Evolutionary conservation across 2,113 vertebrate genomes (phyloP).

Genomic region (Hypocryptadius cinnamomeus): DNA sequence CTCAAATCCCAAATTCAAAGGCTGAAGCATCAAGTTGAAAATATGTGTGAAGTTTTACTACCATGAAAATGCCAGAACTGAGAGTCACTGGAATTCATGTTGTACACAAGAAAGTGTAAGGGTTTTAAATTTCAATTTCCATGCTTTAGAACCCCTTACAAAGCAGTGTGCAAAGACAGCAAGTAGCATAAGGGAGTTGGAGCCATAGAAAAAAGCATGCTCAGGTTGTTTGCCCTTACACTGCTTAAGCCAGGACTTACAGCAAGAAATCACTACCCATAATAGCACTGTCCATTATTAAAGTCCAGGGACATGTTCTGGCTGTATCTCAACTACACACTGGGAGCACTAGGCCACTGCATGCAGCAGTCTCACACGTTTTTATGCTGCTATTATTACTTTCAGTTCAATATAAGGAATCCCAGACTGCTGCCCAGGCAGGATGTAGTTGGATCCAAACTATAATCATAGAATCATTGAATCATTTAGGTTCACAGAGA

Average conservation of each 20-base stretch:
- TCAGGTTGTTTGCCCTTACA: constrained; percentile 17
- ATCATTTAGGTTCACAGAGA: background rate
- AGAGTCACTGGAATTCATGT: background rate
- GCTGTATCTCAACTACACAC: background rate
- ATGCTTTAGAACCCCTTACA: background rate
- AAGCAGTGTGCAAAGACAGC: constrained; percentile 19
- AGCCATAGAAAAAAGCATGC: constrained; percentile 16
- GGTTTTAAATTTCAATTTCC: constrained; percentile 1
- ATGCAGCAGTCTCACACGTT: background rate
- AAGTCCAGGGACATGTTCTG: constrained; percentile 18
- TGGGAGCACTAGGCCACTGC: background rate
- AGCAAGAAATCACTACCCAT: constrained; percentile 6
- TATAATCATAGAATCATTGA: background rate
- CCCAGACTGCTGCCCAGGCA: background rate
- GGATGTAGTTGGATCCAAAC: background rate
- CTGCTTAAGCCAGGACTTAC: constrained; percentile 5
- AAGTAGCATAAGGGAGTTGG: constrained; percentile 12
- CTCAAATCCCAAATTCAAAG: background rate
- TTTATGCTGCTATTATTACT: constrained; percentile 37
- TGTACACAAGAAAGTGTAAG: background rate
- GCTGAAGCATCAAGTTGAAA: background rate
- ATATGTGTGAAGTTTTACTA: background rate
- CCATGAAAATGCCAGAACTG: background rate
- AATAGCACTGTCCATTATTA: constrained; percentile 21
- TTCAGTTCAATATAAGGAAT: constrained; percentile 7